Base-by-base conservation (phyloP, 2,113 vertebrate species). In the Hemiscyllium ocellatum region DNA sequence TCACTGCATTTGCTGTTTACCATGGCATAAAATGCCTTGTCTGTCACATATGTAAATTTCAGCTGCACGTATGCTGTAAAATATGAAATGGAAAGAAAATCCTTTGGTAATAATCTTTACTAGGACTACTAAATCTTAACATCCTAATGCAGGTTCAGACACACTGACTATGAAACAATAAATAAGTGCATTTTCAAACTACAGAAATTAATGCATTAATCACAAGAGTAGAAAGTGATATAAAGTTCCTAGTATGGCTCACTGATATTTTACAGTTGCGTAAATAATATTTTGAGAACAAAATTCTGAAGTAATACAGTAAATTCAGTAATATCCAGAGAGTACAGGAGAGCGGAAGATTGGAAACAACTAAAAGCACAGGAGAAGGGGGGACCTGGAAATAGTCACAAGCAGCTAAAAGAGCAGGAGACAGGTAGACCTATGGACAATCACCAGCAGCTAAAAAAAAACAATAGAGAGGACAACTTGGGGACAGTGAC, bases 11-110 rank as follows among this genome's bases (percentile, higher is more conserved):
- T 95, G 94, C 94, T 95, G 94, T 95, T 95, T 47, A 95, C 94
- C 94, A 95, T 95, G 42, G 94, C 94, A 72, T 95, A 95, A 72
- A 95, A 95, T 50, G 94, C 94, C 94, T 95, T 95, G 94, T 95
- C 94, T 68, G 94, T 95, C 68, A 95, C 94, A 69, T 95, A 95
- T 47, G 66, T 69, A 52, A 95, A 95, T 47, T 95, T 95, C 94
- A 95, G 68, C 68, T 95, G 94, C 20, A 95, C 94, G 47, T 95
- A 95, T 47, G 94, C 94, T 95, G 94, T 42, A 69, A 95, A 95
- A 69, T 50, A 95, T 42, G 47, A 91, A 91, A 19, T 91, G 61
- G 17, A 66, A 91, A n/a, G 52, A 4, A 33, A 65, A 37, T n/a
- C 17, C 37, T 91, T 42, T 20, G 61, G n/a, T 91, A 56, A 65